Conservation (phyloP, 2,888 invertebrate genomes). For the Agrotis ipsilon region DNA sequence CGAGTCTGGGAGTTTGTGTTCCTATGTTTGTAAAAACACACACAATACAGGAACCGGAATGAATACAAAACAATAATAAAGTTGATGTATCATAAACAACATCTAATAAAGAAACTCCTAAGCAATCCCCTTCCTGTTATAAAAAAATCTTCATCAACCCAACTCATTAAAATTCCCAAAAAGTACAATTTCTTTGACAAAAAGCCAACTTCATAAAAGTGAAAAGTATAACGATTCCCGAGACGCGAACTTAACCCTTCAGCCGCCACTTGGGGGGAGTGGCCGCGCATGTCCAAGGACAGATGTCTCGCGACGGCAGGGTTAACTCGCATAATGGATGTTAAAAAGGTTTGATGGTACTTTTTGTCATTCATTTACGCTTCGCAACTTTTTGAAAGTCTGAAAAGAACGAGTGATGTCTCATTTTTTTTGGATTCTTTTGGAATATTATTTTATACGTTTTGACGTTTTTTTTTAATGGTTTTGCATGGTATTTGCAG, state of each 20-base stretch:
- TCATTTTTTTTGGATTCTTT: background rate
- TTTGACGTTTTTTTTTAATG: no score
- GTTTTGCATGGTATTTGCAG: no score
- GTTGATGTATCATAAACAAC: no score
- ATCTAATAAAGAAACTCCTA: background rate
- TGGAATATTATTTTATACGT: background rate
- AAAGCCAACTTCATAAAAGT: constrained; percentile 37
- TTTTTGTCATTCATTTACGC: constrained; percentile 42
- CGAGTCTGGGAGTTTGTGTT: no score
- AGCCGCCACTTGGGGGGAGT: constrained; percentile 43
- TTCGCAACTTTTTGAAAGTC: constrained; percentile 13
- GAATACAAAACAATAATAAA: no score
- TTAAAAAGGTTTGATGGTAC: constrained; percentile 34
- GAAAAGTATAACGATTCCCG: constrained; percentile 53
- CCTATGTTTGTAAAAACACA: no score
- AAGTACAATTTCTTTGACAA: constrained; percentile 43
- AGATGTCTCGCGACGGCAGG: constrained; percentile 53
- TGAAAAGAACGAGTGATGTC: constrained; percentile 20
- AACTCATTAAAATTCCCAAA: constrained; percentile 55
- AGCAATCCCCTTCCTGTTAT: background rate
- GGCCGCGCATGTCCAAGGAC: constrained; percentile 62
- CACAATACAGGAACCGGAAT: no score
- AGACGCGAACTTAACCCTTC: constrained; percentile 58
- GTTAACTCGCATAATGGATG: constrained; percentile 55
- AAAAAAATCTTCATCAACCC: constrained; percentile 6